Percentiles rank a stretch among this genome's conserved stretches.
phyloP scores from a whole-genome alignment of 1,140 invertebrate species.

The Ctenoplectra terminalis region DNA sequence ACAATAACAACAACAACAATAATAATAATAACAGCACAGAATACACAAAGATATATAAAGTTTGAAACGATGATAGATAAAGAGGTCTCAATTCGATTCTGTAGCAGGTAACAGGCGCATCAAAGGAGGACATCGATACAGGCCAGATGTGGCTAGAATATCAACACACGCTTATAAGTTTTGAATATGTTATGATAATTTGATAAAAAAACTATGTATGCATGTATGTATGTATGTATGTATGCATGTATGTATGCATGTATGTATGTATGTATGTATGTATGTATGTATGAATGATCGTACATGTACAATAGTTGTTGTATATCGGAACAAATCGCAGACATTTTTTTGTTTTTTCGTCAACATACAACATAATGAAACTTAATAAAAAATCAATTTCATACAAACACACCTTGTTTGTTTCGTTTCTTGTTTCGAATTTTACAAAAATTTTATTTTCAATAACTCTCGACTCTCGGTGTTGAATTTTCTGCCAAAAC shows the following conservation, averaged over 20 bases:
- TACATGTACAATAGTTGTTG: no score
- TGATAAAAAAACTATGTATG: neutral
- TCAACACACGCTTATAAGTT: slow-evolving; percentile 57
- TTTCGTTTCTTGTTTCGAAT: no score
- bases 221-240: no score
- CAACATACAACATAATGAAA: no score
- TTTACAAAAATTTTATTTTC: no score
- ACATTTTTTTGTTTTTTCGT: no score
- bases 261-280: neutral
- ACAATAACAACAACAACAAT: no score
- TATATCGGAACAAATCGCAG: no score
- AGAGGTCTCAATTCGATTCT: slow-evolving; percentile 29
- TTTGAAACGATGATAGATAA: slow-evolving; percentile 20
- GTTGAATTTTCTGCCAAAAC: neutral
- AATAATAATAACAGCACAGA: neutral
- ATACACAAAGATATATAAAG: neutral
- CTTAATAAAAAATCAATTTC: no score
- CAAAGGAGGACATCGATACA: slow-evolving; percentile 64
- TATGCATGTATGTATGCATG: no score
- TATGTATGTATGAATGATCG: neutral
- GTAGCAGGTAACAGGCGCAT: slow-evolving; percentile 57
- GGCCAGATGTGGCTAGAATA: slow-evolving; percentile 69
- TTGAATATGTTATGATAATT: neutral
- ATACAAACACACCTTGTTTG: neutral
- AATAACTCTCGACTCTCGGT: no score